Evolutionary conservation across 2,113 vertebrate genomes (phyloP).

Genomic region (Tauraco erythrolophus): DNA sequence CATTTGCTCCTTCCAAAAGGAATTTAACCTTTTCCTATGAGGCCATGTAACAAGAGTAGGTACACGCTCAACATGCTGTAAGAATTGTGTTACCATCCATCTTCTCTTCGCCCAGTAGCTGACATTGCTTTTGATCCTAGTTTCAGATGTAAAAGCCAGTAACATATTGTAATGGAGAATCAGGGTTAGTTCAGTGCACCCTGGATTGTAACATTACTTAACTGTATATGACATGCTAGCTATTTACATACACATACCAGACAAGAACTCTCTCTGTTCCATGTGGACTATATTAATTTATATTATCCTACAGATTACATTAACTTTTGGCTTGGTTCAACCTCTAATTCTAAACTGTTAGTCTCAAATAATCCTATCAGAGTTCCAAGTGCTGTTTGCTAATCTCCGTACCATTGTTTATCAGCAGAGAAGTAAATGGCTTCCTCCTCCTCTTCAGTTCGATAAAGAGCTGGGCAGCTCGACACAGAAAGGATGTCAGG

Average conservation of each 20-base stretch:
- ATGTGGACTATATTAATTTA: not conserved
- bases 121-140: constrained; percentile 70
- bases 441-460: constrained; percentile 91
- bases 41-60: constrained; percentile 72
- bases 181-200: constrained; percentile 68
- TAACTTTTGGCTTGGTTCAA: constrained; percentile 6
- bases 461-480: constrained; percentile 88
- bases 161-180: constrained; percentile 73
- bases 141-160: constrained; percentile 73
- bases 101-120: constrained; percentile 73
- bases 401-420: constrained; percentile 88
- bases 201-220: constrained; percentile 64
- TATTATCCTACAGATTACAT: constrained; percentile 17
- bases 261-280: constrained; percentile 27
- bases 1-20: constrained; percentile 71
- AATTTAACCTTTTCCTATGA: constrained; percentile 73
- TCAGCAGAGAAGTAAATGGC: constrained; percentile 92
- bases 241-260: constrained; percentile 55
- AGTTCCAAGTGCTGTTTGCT: not conserved
- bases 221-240: constrained; percentile 55
- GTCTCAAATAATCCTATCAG: constrained; percentile 1
- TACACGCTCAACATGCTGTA: constrained; percentile 73
- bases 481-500: constrained; percentile 97
- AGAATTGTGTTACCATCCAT: constrained; percentile 74
- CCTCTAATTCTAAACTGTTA: constrained; percentile 24